A percentile compares a stretch with the other conserved stretches of the same genome.
These are phyloP conservation scores for Puntigrus tetrazona DNA, from an alignment of 2,113 vertebrate species.

Conservation along the genomic window DNA sequence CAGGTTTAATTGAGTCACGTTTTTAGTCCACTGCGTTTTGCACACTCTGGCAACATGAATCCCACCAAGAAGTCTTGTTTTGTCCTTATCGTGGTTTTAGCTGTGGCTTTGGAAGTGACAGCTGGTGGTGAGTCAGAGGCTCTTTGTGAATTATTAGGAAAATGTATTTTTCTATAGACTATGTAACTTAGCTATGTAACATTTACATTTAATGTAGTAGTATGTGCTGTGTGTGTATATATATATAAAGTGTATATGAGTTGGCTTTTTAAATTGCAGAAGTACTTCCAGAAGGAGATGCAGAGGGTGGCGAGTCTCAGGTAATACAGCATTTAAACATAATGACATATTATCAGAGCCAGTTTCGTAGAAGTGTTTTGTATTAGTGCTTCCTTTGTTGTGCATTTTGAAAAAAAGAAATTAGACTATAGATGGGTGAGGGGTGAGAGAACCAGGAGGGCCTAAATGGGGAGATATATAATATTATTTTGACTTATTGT, in stretches of 20 bases:
- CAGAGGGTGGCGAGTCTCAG: neutral
- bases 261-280: conserved; percentile 31
- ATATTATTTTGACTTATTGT: too few relatives aligned
- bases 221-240: too few relatives aligned
- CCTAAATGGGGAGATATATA: too few relatives aligned
- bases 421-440: too few relatives aligned
- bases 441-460: too few relatives aligned
- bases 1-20: neutral
- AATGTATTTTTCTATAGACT: neutral
- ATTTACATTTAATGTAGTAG: neutral
- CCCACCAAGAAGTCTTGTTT: conserved; percentile 50
- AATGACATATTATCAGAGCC: neutral
- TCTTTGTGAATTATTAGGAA: neutral
- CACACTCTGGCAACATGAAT: conserved; percentile 7
- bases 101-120: conserved; percentile 55
- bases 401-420: neutral
- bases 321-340: neutral
- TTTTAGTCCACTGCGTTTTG: neutral
- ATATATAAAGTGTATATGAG: neutral
- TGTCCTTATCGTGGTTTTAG: conserved; percentile 59
- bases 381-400: neutral
- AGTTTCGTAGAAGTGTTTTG: neutral
- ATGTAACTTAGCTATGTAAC: neutral
- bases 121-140: conserved; percentile 68
- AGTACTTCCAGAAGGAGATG: neutral